phyloP scores from a whole-genome alignment of 2,888 invertebrate genomes.

The Beris chalybata region DNA sequence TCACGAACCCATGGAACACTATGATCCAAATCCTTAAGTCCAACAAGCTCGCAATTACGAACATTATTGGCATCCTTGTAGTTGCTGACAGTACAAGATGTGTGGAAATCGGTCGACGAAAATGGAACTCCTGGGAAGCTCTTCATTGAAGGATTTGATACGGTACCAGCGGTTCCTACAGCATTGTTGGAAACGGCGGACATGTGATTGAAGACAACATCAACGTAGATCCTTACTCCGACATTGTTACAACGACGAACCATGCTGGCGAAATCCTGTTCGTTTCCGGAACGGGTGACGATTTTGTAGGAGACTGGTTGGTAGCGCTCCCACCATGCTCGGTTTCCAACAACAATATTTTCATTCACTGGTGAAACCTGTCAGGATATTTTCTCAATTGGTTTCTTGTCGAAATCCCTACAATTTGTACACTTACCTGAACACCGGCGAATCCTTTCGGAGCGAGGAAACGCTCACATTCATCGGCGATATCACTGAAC shows the following conservation, averaged over 20 bases:
- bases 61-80: conserved; percentile 62
- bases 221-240: conserved; percentile 82
- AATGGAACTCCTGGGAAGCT: conserved; percentile 71
- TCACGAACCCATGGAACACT: conserved; percentile 62
- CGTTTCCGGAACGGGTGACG: conserved; percentile 75
- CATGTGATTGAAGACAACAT: conserved; percentile 90
- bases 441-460: conserved; percentile 74
- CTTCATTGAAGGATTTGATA: conserved; percentile 58
- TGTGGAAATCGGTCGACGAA: conserved; percentile 62
- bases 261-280: conserved; percentile 74
- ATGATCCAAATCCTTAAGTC: conserved; percentile 60
- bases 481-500: conserved; percentile 76
- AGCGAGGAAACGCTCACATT: conserved; percentile 77
- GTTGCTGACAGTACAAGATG: conserved; percentile 55
- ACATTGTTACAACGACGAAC: conserved; percentile 75
- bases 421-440: conserved; percentile 59
- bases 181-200: conserved; percentile 54
- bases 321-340: conserved; percentile 90
- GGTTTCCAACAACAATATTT: conserved; percentile 63
- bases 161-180: conserved; percentile 66
- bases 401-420: not conserved
- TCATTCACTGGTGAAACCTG: conserved; percentile 74
- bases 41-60: conserved; percentile 48
- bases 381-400: not conserved
- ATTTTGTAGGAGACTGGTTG: conserved; percentile 83